Evolutionary conservation across 2,888 invertebrate species (phyloP).

Genomic region (Neocrepidodera transversa): DNA sequence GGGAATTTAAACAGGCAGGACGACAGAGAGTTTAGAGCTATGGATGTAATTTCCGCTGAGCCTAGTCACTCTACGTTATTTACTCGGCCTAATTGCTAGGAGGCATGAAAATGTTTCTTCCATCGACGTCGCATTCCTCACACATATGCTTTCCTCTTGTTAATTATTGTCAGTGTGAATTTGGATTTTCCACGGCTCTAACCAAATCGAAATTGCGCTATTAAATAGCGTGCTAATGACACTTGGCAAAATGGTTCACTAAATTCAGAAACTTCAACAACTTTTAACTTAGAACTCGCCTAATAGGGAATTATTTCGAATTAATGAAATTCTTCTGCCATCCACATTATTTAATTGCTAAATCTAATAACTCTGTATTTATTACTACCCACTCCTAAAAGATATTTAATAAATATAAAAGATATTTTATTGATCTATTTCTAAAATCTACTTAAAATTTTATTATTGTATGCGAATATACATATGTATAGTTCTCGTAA

Average conservation of each 20-base stretch:
- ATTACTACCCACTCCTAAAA: no score
- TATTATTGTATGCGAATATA: no score
- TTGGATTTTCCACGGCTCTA: slow-evolving; percentile 2
- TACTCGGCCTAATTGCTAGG: slow-evolving; percentile 8
- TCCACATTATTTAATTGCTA: background rate
- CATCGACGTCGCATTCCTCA: slow-evolving; percentile 4
- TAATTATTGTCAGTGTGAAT: slow-evolving; percentile 6
- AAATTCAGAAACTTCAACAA: slow-evolving; percentile 4
- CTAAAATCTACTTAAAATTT: no score
- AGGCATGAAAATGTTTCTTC: slow-evolving; percentile 14
- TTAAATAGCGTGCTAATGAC: slow-evolving; percentile 6
- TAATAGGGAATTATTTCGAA: slow-evolving; percentile 7
- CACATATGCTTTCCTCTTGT: slow-evolving; percentile 10
- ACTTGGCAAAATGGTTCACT: slow-evolving; percentile 4
- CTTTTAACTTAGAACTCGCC: background rate
- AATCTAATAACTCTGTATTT: background rate
- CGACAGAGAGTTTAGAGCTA: slow-evolving; percentile 27
- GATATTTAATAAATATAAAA: no score
- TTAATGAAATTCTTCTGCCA: slow-evolving; percentile 10
- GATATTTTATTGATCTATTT: no score
- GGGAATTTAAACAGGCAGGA: slow-evolving; percentile 23
- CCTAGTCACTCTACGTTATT: slow-evolving; percentile 16
- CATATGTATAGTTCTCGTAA: no score
- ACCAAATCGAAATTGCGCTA: slow-evolving; percentile 4
- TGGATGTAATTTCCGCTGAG: slow-evolving; percentile 30